These are phyloP conservation scores for Conchocele bisecta DNA, from an alignment of 2,888 invertebrate species.

Conservation along the genomic window DNA sequence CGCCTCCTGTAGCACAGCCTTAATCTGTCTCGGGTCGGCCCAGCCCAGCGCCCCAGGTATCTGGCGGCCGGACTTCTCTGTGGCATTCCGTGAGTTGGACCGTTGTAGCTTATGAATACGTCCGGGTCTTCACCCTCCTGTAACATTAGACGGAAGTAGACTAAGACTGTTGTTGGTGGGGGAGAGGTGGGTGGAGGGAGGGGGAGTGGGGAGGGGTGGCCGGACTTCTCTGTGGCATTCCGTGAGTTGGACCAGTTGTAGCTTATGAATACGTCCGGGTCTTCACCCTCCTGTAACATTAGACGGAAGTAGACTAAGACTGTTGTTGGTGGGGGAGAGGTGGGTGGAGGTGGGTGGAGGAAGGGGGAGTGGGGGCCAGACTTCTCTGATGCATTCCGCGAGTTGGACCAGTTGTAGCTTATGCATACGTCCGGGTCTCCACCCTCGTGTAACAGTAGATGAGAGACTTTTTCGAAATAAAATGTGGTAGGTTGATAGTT, in stretches of 20 bases:
- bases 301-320: no score
- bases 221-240: slow-evolving; percentile 70
- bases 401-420: slow-evolving; percentile 81
- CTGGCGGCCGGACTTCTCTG: slow-evolving; percentile 65
- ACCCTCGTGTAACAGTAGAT: no score
- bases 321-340: no score
- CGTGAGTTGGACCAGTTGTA: slow-evolving; percentile 80
- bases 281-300: no score
- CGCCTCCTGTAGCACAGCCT: slow-evolving; percentile 70
- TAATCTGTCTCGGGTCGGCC: slow-evolving; percentile 80
- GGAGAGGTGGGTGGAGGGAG: no score
- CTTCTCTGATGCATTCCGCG: slow-evolving; percentile 69
- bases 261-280: slow-evolving; percentile 78
- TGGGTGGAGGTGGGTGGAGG: no score
- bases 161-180: no score
- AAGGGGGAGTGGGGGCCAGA: slow-evolving; percentile 70
- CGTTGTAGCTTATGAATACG: slow-evolving; percentile 80
- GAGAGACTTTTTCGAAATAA: no score
- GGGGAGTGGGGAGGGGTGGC: no score
- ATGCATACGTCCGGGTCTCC: slow-evolving; percentile 77
- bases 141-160: no score
- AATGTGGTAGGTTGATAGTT: no score
- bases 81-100: slow-evolving; percentile 77
- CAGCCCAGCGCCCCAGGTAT: slow-evolving; percentile 72
- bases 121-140: no score